Conservation (phyloP, 2,888 invertebrate genomes). For the Drosophila heteroneura region DNA sequence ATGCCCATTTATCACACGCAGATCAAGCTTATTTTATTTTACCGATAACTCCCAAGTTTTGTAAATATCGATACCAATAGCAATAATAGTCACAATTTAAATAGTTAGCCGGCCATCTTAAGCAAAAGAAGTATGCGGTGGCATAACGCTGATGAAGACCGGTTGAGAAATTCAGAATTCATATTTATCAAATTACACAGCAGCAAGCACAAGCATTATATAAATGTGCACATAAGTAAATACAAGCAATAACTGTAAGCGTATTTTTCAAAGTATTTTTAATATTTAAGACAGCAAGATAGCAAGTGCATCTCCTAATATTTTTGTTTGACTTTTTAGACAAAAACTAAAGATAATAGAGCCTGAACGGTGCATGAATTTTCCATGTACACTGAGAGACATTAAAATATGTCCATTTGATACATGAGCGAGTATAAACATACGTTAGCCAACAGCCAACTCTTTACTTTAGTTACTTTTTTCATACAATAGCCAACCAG, state of each 20-base stretch:
- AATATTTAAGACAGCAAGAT: neutral
- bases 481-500: neutral
- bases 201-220: neutral
- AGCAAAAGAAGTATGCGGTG: neutral
- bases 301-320: neutral
- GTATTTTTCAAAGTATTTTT: neutral
- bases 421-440: neutral
- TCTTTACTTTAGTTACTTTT: neutral
- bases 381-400: neutral
- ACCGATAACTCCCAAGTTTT: neutral
- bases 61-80: neutral
- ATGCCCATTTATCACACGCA: neutral
- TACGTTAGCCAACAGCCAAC: neutral
- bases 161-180: neutral
- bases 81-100: neutral
- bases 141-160: neutral
- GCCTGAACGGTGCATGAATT: neutral
- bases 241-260: constrained; percentile 1
- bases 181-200: neutral
- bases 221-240: neutral
- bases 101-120: neutral
- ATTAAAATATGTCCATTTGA: neutral
- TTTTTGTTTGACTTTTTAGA: neutral
- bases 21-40: neutral
- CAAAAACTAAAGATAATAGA: neutral